Evolutionary conservation across 2,888 invertebrate species (phyloP), one percentile per base, ranked within the genome.

Genomic region (Cephus spinipes): DNA sequence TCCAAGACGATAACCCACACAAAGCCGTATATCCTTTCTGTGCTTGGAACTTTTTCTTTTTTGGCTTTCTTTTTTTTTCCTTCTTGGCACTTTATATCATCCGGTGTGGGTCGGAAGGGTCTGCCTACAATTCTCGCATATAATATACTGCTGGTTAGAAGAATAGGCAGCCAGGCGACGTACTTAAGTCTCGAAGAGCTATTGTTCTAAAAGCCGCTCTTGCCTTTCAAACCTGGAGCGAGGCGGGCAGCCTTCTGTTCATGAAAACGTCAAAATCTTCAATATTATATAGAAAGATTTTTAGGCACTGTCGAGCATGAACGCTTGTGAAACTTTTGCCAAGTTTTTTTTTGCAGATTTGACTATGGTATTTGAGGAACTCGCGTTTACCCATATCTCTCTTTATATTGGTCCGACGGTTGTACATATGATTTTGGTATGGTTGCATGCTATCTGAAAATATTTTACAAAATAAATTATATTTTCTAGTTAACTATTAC

Each of bases 151-250:
- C 84, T 83, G 81, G 82, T 81, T 85, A 82, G 79, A 86, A 86
- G 86, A 86, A 86, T 87, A 83, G 87, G 81, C 81, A 75, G 74
- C 40, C 73, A 11, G 32, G 71, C 35, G 81, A 84, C 83, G 83
- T 80, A 83, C 87, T 86, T 77, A 79, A 81, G 81, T 73, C 76
- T 76, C 82, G 32, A 81, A 84, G 86, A 83, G 82, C 85, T 83
- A 86, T 86, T 86, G 86, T 86, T 85, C 83, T 84, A 87, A 84
- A 85, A 86, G 83, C 78, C 83, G 81, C 76, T 79, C 82, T 77
- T 76, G 80, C 77, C 80, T 80, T 77, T 83, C 74, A 74, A 34
- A 30, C 74, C 11, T 34, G 23, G 33, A 34, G 15, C 74, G 30
- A 30, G 15, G 36, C 34, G 74, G 34, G 74, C 35, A 34, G 23